Evolutionary conservation across 2,113 vertebrate species (phyloP), one percentile per base, ranked within the genome.

Genomic region (Phylloscopus trochiloides): DNA sequence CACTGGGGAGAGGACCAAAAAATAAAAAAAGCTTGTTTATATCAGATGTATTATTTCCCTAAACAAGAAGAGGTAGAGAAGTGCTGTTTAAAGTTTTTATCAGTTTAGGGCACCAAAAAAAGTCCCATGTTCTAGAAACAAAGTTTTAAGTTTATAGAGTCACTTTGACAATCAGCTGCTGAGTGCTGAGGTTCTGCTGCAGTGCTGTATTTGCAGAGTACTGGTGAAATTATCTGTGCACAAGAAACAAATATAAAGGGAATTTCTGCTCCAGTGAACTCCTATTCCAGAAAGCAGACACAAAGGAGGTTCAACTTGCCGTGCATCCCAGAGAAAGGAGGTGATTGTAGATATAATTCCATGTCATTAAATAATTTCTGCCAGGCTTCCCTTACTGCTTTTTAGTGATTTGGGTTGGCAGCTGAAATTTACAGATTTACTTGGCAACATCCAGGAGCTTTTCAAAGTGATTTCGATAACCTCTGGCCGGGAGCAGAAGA

Each of bases 251-350:
- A 47, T 67, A 67, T 14, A 66, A 88, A 90, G 90, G 40, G 47
- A 71, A 71, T 88, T 95, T 88, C 85, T 88, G 85, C 81, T 91
- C 36, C 70, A 90, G 50, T 72, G 40, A 94, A 26, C n/a, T 90
- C 48, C 12, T 7, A 3, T 48, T 62, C 32, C 78, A 92, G 88
- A 88, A 85, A 78, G 58, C 36, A 61, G 61, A 55, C 40, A 75
- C 52, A 90, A 90, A 94, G 76, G 78, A 78, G 28, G 24, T 25
- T 88, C n/a, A 12, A 29, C 36, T 92, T 63, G 36, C 36, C 77
- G 26, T 12, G 7, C 25, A 40, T 78, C 57, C 65, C 62, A 68
- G 36, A 85, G 85, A 55, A 71, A 75, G 52, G 29, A 90, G 45
- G 26, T 48, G 52, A 65, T 75, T 91, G 43, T 62, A 77, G 55